These are phyloP conservation scores for Agapostemon virescens DNA, from an alignment of 2,888 invertebrate species.

Conservation along the genomic window DNA sequence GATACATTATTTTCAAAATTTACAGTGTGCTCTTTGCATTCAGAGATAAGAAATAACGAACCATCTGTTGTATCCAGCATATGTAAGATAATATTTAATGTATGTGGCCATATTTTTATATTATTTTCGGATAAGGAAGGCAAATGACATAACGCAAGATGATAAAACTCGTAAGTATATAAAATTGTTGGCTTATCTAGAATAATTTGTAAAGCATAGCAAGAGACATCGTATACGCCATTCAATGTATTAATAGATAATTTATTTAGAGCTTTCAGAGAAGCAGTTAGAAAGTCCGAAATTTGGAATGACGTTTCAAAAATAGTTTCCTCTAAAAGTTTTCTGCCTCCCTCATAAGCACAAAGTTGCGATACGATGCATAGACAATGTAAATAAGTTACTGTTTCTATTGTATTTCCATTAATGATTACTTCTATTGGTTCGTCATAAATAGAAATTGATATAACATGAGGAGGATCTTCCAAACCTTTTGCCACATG, in stretches of 20 bases:
- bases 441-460: slow-evolving; percentile 73
- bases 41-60: slow-evolving; percentile 70
- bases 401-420: slow-evolving; percentile 74
- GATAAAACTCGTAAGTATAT: slow-evolving; percentile 73
- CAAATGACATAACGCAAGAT: slow-evolving; percentile 71
- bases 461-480: slow-evolving; percentile 62
- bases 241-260: slow-evolving; percentile 69
- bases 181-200: slow-evolving; percentile 68
- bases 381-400: slow-evolving; percentile 76
- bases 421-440: slow-evolving; percentile 74
- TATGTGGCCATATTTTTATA: slow-evolving; percentile 74
- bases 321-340: slow-evolving; percentile 68
- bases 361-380: slow-evolving; percentile 74
- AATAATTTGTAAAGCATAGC: slow-evolving; percentile 69
- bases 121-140: slow-evolving; percentile 62
- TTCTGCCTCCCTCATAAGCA: slow-evolving; percentile 69
- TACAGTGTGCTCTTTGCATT: slow-evolving; percentile 66
- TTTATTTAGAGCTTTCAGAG: slow-evolving; percentile 71
- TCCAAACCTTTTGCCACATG: slow-evolving; percentile 68
- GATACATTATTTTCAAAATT: slow-evolving; percentile 55
- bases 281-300: slow-evolving; percentile 69
- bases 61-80: slow-evolving; percentile 75
- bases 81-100: slow-evolving; percentile 71
- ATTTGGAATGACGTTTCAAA: slow-evolving; percentile 67
- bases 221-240: slow-evolving; percentile 72